Base-by-base conservation (phyloP, 2,888 invertebrate genomes). In the Cheilosia variabilis region DNA sequence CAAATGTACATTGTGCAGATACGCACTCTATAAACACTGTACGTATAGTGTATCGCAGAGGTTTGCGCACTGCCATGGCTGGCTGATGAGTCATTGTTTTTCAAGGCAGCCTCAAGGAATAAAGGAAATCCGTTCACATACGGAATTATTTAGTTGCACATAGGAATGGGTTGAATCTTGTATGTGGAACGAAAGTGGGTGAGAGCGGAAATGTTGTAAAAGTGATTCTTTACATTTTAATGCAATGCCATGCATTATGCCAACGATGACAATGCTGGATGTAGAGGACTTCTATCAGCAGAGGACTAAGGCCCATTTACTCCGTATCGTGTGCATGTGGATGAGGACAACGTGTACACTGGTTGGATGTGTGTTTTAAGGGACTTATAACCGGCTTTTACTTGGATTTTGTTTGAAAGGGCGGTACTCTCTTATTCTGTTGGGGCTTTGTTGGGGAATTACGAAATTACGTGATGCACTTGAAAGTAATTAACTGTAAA, bases 211-310 rank as follows among this genome's bases (percentile, higher is more conserved):
- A 86, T 76, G 86, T 86, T 86, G 76, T 86, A 80, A 80, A 80
- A 86, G 86, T 86, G 86, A 86, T 86, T 86, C 86, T 86, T 86
- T 86, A 86, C 76, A 86, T 80, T 80, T 86, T 77, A 80, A 86
- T 86, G 86, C 76, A 86, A 68, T 80, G 86, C 86, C 52, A 86
- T 80, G 76, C 80, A 86, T 86, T 80, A 80, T 71, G 77, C 52
- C 75, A 60, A 75, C 75, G 41, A 66, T 53, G 69, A 77, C 22
- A 41, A 72, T 22, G 52, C 52, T 24, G 24, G 24, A 52, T 52
- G 24, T 15, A 52, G 24, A 47, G 45, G 17, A 47, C 45, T 47
- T 47, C 9, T 19, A 0, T 45, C 22, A 62, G 41, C 27, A 2
- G 19, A 55, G 19, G 22, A 58, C 41, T 6, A 22, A 10, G 17